Conservation (phyloP, 92 coral and sea anemone species). For the Phenganax stokvisi region DNA sequence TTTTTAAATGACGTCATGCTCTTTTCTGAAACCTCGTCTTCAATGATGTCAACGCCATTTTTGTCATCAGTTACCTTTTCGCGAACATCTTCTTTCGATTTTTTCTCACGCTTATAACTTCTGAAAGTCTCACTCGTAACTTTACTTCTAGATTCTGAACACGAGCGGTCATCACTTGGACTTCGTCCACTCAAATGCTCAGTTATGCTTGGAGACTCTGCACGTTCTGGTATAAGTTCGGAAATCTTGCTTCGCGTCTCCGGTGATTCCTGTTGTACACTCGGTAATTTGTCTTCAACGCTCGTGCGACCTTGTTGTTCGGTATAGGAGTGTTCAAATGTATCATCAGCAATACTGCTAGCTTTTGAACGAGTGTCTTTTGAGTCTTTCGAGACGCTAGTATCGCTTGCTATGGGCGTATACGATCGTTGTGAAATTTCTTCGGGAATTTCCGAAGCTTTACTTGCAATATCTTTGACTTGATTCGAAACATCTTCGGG, state of each 20-base stretch:
- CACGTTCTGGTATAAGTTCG: slow-evolving; percentile 2
- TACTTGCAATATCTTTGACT: neutral
- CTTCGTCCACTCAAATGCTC: slow-evolving; percentile 9
- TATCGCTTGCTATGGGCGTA: slow-evolving; percentile 15
- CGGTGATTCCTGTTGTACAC: neutral
- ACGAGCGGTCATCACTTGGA: slow-evolving; percentile 5
- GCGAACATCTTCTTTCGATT: neutral
- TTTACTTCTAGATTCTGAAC: slow-evolving; percentile 20
- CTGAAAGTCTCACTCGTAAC: neutral
- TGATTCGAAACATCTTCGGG: slow-evolving; percentile 3
- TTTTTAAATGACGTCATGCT: neutral
- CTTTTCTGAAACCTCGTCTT: neutral
- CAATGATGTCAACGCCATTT: neutral
- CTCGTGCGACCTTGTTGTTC: neutral
- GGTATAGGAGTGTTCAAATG: slow-evolving; percentile 10
- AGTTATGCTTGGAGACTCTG: neutral
- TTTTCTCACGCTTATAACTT: neutral
- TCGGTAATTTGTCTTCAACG: neutral
- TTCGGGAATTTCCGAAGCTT: slow-evolving; percentile 18
- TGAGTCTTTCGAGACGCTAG: neutral
- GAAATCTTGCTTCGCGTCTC: slow-evolving; percentile 2
- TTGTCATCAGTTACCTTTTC: neutral
- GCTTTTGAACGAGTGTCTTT: neutral
- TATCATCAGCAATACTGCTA: neutral
- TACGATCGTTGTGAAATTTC: slow-evolving; percentile 11